A percentile compares a stretch with the other conserved stretches of the same genome.
Evolutionary conservation across 2,888 invertebrate genomes (phyloP).

Genomic region (Orthosia incerta): DNA sequence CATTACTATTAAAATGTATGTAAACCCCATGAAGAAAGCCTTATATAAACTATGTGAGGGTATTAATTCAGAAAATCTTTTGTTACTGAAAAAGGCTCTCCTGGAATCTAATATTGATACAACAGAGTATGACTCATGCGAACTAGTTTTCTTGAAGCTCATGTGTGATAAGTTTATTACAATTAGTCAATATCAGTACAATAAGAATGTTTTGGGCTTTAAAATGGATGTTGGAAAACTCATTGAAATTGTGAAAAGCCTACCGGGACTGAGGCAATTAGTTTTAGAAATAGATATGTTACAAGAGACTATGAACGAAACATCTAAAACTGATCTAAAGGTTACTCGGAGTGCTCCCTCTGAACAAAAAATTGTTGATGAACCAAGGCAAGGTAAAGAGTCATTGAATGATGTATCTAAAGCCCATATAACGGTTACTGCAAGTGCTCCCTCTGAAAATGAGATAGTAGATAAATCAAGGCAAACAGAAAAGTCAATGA

Average conservation of each 20-base stretch:
- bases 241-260: conserved; percentile 77
- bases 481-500: too few relatives aligned
- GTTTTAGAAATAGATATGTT: conserved; percentile 74
- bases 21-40: conserved; percentile 83
- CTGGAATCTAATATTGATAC: conserved; percentile 78
- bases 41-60: conserved; percentile 85
- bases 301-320: conserved; percentile 71
- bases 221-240: conserved; percentile 75
- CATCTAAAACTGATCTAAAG: conserved; percentile 37
- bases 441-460: conserved; percentile 12
- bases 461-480: too few relatives aligned
- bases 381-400: conserved; percentile 46
- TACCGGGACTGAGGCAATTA: conserved; percentile 74
- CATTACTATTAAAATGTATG: conserved; percentile 71
- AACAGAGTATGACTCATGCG: conserved; percentile 79
- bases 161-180: conserved; percentile 83
- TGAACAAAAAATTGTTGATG: conserved; percentile 53
- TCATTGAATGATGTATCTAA: too few relatives aligned
- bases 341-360: conserved; percentile 62
- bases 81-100: conserved; percentile 80
- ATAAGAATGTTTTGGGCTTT: conserved; percentile 62
- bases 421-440: conserved; percentile 53
- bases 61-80: conserved; percentile 75
- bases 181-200: conserved; percentile 66
- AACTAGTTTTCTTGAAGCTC: conserved; percentile 82